Evolutionary conservation across 2,888 invertebrate genomes (phyloP), one percentile per base, ranked within the genome.

Genomic region (Carterocephalus palaemon): DNA sequence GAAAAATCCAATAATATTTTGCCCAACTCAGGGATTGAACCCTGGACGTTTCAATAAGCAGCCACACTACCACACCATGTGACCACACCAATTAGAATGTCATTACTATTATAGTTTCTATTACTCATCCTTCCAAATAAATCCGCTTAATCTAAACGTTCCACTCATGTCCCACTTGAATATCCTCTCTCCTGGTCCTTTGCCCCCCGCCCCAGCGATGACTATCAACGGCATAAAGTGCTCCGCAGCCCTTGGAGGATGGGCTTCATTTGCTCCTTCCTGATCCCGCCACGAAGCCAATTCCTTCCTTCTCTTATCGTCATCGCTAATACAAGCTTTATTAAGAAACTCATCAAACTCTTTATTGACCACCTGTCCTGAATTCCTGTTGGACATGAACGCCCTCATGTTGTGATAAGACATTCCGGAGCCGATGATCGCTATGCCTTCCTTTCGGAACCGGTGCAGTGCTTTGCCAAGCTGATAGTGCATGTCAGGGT

Each of bases 391-490:
- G 1, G 48, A 59, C 57, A 54, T 69, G 39, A 86, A 86, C 38
- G 77, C 78, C 46, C 80, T 66, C 86, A 86, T 86, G 32, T 86
- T 86, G 29, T 86, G 86, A 26, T 81, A 86, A 0, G 85, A 84
- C 86, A 86, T 86, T 1, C 86, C 86, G 0, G 86, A 86, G 0
- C 85, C 86, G 0, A 86, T 46, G 1, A 86, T 50, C 0, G 82
- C 83, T 1, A 86, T 52, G 0, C 84, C 85, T 53, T 86, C 84
- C 58, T 78, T 81, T 2, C 86, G 58, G 43, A 83, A 79, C 22
- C 79, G 57, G 1, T 76, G 54, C 19, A 86, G 58, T 0, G 55
- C 70, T 63, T 78, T 53, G 0, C 86, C 86, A 0, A 86, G 31
- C 31, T 73, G 74, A 40, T 81, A 86, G 58, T 86, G 86, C 10